Base-by-base conservation (phyloP, 2,797 vertebrate species). In the Luscinia megarhynchos region DNA sequence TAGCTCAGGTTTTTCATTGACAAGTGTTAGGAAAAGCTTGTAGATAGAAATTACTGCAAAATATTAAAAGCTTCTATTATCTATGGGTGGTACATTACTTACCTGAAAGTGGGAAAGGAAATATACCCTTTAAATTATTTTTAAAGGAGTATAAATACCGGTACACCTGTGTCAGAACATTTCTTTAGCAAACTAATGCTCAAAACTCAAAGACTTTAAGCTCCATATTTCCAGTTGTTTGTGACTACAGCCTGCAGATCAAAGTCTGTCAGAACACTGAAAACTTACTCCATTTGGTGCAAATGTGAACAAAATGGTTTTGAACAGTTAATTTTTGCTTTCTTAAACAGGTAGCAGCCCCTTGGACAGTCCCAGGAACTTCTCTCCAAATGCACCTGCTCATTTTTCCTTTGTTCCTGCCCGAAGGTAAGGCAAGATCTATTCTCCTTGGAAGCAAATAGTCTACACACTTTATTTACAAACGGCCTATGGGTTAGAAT, bases 371-470 rank as follows among this genome's bases (percentile, higher is more conserved):
- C 99, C 99, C 80, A 98, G 99, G 50, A 99, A 99, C 97, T 99
- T 99, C 96, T 99, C 99, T 95, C 99, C 99, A 54, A 99, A 98
- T 98, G 98, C 99, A 30, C 98, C 99, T 48, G 99, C 98, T 84
- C 99, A 99, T 96, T 99, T 99, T 98, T 99, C 99, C 96, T 99
- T 99, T 90, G 98, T 99, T 92, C 99, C 99, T 92, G 98, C 99
- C 14, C 98, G 99, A 96, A 99, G 99, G 99, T 99, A 98, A 99
- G 98, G 66, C 63, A 83, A 51, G n/a, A 70, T 67, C 63, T 95
- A 0, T 84, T 87, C 18, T 46, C 22, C 92, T 51, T 77, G 61
- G n/a, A 68, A 45, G 11, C 45, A 82, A 50, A 45, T 51, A 57
- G 10, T 54, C 8, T 21, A 1, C 70, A 17, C 23, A 18, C 43